These are phyloP conservation scores for Cichlasoma orientale DNA, from an alignment of 2,797 vertebrate genomes.

Conservation along the genomic window DNA sequence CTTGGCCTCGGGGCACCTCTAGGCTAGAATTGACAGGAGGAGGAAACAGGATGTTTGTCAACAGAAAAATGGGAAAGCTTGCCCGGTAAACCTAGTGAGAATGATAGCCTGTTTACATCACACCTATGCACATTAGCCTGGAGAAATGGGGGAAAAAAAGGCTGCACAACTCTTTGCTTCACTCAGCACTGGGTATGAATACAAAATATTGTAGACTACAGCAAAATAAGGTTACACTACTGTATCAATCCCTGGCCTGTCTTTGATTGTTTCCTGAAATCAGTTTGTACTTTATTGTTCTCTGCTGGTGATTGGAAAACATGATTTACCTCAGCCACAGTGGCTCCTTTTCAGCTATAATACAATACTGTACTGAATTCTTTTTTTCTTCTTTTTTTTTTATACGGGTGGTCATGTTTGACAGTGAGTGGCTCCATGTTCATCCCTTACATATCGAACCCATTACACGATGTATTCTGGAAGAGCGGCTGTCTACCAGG, in stretches of 20 bases:
- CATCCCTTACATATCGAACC: conserved; percentile 21
- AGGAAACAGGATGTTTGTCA: conserved; percentile 36
- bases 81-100: not conserved
- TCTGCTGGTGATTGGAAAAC: not conserved
- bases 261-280: not conserved
- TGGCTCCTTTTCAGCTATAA: conserved; percentile 1
- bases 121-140: conserved; percentile 20
- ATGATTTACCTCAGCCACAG: not conserved
- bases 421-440: conserved; percentile 6
- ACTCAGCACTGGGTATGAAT: not conserved
- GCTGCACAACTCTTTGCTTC: not conserved
- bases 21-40: conserved; percentile 10
- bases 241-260: not conserved
- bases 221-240: not conserved
- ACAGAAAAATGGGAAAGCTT: conserved; percentile 17
- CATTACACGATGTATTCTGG: conserved; percentile 22
- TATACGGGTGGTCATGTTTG: conserved; percentile 17
- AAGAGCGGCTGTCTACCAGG: conserved; percentile 26
- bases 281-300: not conserved
- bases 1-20: conserved; percentile 33
- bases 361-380: not conserved
- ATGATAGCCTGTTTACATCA: conserved; percentile 15
- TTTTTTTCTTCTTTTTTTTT: not conserved
- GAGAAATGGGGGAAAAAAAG: not conserved
- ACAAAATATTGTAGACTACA: not conserved